Conservation (phyloP, 1,140 invertebrate species). For the Lordiphosa clarofinis region DNA sequence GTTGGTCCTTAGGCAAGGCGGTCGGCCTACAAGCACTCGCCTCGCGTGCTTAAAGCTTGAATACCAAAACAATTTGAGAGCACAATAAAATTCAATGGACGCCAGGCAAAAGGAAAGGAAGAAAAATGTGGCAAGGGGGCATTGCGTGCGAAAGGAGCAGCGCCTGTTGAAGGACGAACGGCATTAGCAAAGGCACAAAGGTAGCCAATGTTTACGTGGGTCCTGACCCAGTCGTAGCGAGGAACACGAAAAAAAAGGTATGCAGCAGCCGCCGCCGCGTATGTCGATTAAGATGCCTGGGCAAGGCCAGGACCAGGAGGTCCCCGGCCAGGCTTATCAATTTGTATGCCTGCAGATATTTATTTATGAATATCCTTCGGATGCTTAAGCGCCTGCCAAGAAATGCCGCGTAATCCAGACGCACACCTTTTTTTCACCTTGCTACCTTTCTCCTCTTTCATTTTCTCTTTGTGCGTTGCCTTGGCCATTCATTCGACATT, state of each 20-base stretch:
- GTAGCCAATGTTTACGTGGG: slow-evolving; percentile 56
- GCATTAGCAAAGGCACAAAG: slow-evolving; percentile 50
- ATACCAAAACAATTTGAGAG: slow-evolving; percentile 76
- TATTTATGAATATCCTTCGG: slow-evolving; percentile 76
- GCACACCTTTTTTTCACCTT: slow-evolving; percentile 48
- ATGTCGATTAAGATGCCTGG: slow-evolving; percentile 75
- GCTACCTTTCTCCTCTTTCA: neutral
- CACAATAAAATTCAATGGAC: slow-evolving; percentile 74
- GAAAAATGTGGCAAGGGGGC: too few species aligned
- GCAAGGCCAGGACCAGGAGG: too few species aligned
- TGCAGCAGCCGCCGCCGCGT: slow-evolving; percentile 40
- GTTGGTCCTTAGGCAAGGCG: slow-evolving; percentile 10
- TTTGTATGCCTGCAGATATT: slow-evolving; percentile 76
- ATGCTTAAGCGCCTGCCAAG: slow-evolving; percentile 37
- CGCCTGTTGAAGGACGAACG: slow-evolving; percentile 67
- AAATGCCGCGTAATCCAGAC: slow-evolving; percentile 71
- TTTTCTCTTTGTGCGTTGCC: slow-evolving; percentile 7
- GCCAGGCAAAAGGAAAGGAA: too few species aligned
- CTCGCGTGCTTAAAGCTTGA: slow-evolving; percentile 75
- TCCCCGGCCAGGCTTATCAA: slow-evolving; percentile 67
- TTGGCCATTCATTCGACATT: slow-evolving; percentile 32
- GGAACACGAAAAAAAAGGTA: slow-evolving; percentile 62
- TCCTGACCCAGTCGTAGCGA: slow-evolving; percentile 34
- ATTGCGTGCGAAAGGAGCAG: slow-evolving; percentile 73
- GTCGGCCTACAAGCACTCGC: slow-evolving; percentile 24